Base-by-base conservation (phyloP, 2,888 invertebrate species). In the Acanthosepion lycidas region DNA sequence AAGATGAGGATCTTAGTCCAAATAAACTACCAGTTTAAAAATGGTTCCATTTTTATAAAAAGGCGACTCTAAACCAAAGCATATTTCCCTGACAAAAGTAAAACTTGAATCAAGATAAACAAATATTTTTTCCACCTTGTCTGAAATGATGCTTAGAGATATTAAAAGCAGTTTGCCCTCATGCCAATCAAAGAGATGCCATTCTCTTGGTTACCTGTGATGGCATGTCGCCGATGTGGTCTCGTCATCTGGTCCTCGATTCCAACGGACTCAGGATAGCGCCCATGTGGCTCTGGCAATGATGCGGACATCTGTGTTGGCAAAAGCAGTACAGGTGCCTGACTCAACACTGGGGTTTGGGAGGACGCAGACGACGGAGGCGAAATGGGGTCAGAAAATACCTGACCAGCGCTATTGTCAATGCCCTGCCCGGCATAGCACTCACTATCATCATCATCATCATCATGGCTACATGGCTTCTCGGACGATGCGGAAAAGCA, bases 351-450 rank as follows among this genome's bases (percentile, higher is more conserved):
- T 92, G 53, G 49, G 53, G 28, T 53, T 51, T 51, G 49, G 20
- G 92, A 91, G 51, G 51, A 91, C 48, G n/a, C 78, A 51, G 91
- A n/a, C 91, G 51, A 94, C 51, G 28, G 42, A 26, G 91, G 49
- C n/a, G 78, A 91, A 94, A 91, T 91, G 51, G 55, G 59, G 59
- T 92, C 94, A 94, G 92, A 51, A 91, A 94, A 91, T 42, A 91
- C 59, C 33, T 59, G 92, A 55, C 91, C 92, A 59, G 91, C 91
- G 8, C 53, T 92, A 92, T 28, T 92, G 28, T 49, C 92, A 92
- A 92, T 51, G 51, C 92, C 48, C 26, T 78, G 78, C 15, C 92
- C 92, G 3, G 42, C 42, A 48, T 28, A 49, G 53, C 51, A 48
- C 49, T 26, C 53, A 53, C n/a, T 49, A 3, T 53, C n/a, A 93